A percentile compares a stretch with the other conserved stretches of the same genome.
These are phyloP conservation scores for Picathartes gymnocephalus DNA, from an alignment of 2,113 vertebrate genomes.

Conservation along the genomic window DNA sequence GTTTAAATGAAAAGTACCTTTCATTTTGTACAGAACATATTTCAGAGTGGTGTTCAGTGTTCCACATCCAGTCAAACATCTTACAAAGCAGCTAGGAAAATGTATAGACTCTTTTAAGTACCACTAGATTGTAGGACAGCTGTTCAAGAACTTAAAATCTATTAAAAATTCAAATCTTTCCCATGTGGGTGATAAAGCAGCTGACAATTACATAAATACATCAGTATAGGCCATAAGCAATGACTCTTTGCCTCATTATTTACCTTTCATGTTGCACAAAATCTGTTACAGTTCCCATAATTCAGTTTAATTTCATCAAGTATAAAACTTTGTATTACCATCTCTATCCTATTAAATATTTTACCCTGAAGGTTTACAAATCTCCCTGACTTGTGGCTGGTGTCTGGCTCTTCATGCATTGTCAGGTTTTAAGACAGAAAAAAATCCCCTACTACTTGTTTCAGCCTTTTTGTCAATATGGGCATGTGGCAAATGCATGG, in stretches of 20 bases:
- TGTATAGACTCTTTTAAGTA: background rate
- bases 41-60: background rate
- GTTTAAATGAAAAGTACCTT: background rate
- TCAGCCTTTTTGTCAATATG: background rate
- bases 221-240: background rate
- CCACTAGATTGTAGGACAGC: background rate
- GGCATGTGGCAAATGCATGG: background rate
- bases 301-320: background rate
- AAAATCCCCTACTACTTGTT: background rate
- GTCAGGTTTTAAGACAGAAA: background rate
- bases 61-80: background rate
- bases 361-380: background rate
- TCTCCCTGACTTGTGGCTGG: background rate
- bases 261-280: background rate
- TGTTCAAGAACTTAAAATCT: slow-evolving; percentile 1
- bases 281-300: background rate
- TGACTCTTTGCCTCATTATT: slow-evolving; percentile 14
- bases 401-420: background rate
- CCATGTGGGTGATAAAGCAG: background rate
- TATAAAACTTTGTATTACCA: background rate
- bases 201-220: slow-evolving; percentile 9
- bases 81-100: background rate
- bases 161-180: background rate
- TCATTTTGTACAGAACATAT: background rate
- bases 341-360: background rate